Conservation (phyloP, 2,888 invertebrate species). For the Dicyrtoma fusca region DNA sequence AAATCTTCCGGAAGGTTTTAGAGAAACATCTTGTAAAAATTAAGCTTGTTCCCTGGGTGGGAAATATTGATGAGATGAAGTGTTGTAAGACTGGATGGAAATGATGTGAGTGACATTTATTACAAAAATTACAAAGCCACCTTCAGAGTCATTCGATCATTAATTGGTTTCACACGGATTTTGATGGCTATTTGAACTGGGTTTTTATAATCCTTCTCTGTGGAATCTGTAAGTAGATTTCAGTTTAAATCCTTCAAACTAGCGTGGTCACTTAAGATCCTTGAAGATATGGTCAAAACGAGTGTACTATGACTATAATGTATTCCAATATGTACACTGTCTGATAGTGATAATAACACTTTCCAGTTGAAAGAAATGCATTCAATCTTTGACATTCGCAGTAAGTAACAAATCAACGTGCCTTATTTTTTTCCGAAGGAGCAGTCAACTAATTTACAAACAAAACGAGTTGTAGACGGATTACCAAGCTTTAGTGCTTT, state of each 20-base stretch:
- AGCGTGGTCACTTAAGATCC: slow-evolving; percentile 13
- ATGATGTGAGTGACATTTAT: neutral
- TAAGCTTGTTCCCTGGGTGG: slow-evolving; percentile 18
- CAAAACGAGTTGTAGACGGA: too few relatives aligned
- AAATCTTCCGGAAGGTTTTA: too few relatives aligned
- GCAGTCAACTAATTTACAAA: too few relatives aligned
- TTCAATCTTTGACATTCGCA: too few relatives aligned
- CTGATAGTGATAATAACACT: too few relatives aligned
- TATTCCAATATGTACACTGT: too few relatives aligned
- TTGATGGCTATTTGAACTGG: neutral
- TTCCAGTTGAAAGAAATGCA: too few relatives aligned
- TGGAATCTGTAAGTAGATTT: slow-evolving; percentile 16
- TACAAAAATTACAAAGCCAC: neutral
- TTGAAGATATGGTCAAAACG: slow-evolving; percentile 9
- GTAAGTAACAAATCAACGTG: too few relatives aligned
- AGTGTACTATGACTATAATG: neutral
- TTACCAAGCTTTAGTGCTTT: too few relatives aligned
- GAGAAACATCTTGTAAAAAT: too few relatives aligned
- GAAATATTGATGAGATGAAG: neutral
- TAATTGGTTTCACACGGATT: neutral
- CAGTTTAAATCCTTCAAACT: slow-evolving; percentile 14
- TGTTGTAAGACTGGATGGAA: neutral
- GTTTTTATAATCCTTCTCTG: slow-evolving; percentile 7
- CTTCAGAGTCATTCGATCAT: neutral
- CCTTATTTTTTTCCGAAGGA: too few relatives aligned